Conservation (phyloP, 92 coral and sea anemone species). For the Porites divaricata region DNA sequence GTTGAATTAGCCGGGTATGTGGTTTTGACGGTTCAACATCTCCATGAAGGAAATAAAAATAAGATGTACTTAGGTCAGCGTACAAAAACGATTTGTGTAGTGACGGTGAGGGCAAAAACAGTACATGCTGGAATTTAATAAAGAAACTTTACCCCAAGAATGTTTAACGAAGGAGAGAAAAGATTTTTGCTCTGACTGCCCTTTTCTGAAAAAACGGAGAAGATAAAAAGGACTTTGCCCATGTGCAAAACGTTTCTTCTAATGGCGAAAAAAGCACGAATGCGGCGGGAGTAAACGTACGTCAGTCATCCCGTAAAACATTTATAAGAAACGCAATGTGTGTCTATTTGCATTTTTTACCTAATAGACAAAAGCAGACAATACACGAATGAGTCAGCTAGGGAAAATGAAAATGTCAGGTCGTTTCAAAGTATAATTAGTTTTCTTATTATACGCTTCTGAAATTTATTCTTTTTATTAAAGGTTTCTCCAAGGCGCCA, state of each 20-base stretch:
- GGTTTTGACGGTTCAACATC: slow-evolving; percentile 3
- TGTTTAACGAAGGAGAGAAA: not conserved
- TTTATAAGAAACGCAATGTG: slow-evolving; percentile 9
- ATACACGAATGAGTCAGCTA: not conserved
- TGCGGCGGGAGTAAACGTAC: not conserved
- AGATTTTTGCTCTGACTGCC: not conserved
- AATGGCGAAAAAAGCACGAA: not conserved
- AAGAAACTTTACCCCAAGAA: not conserved
- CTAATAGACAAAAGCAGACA: not conserved
- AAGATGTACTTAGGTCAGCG: not conserved
- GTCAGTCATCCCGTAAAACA: slow-evolving; percentile 10
- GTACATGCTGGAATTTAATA: no score
- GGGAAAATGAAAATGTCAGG: not conserved
- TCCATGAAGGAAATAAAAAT: not conserved
- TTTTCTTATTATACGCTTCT: no score
- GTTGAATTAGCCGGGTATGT: not conserved
- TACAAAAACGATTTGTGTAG: not conserved
- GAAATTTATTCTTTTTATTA: not conserved
- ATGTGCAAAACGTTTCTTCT: not conserved
- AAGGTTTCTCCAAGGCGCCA: not conserved
- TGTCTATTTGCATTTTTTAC: slow-evolving; percentile 5
- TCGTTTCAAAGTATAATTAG: not conserved
- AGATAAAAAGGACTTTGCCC: not conserved
- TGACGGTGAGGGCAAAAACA: no score
- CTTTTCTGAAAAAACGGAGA: not conserved